Percentiles rank a stretch among this genome's conserved stretches.
Evolutionary conservation across 2,113 vertebrate genomes (phyloP).

Genomic region (Lasiurus cinereus): DNA sequence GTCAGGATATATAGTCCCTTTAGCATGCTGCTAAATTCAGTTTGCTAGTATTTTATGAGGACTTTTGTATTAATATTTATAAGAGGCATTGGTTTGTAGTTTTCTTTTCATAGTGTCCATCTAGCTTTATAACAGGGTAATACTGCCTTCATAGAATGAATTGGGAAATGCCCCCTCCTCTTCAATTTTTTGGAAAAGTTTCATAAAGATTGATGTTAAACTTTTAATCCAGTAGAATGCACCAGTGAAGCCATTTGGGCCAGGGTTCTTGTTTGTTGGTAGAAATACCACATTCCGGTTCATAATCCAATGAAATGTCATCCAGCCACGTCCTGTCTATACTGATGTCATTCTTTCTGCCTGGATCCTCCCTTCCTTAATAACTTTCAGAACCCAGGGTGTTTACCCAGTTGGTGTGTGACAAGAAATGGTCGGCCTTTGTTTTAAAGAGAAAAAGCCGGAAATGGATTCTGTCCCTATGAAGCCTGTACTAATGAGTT

Average conservation of each 20-base stretch:
- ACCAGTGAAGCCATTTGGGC: not conserved
- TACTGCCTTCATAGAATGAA: not conserved
- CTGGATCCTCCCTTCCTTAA: not conserved
- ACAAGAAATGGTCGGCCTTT: not conserved
- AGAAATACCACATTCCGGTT: not conserved
- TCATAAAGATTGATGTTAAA: not conserved
- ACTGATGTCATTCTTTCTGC: not conserved
- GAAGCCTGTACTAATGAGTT: not conserved
- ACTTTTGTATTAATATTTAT: not conserved
- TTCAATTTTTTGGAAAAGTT: not conserved
- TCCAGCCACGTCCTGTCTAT: not conserved
- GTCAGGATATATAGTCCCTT: not conserved
- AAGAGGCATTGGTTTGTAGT: not conserved
- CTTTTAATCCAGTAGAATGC: not conserved
- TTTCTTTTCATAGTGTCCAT: not conserved
- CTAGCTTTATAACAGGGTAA: not conserved
- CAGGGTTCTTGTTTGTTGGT: not conserved
- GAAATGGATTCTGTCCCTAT: not conserved
- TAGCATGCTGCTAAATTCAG: not conserved
- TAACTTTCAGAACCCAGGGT: not conserved
- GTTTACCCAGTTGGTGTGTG: not conserved
- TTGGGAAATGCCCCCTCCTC: not conserved
- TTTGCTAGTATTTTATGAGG: not conserved
- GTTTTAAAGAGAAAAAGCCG: not conserved
- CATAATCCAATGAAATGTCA: not conserved